Base-by-base conservation (phyloP, 2,113 vertebrate genomes). In the Polypterus senegalus region DNA sequence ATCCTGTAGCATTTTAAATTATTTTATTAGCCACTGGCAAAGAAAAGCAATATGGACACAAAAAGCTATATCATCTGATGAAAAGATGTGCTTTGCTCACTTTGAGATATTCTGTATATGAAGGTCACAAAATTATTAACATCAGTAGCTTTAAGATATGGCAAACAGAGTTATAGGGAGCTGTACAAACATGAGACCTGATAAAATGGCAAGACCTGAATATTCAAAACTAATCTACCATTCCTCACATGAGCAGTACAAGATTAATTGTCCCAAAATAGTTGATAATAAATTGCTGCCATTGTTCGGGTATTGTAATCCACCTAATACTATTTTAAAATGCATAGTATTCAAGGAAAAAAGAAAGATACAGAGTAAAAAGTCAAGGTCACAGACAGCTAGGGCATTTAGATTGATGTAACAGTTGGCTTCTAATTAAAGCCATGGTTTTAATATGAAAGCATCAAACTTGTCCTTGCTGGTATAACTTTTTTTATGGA, bases 381-480 rank as follows among this genome's bases (percentile, higher is more conserved):
- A 90, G 88, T 92, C 91, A 94, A 95, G 90, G 92, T 97, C 91
- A 92, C 71, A 84, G 81, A 83, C 74, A 83, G 78, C 75, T 80
- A 74, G 82, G 77, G 74, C 78, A 77, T 75, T 76, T 67, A 73
- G 74, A 73, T 79, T 86, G 88, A 90, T 84, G 83, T 87, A 95
- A 94, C 86, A 91, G 84, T 87, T 96, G 90, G 88, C 89, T 86
- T 87, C 79, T 86, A 86, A 87, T 87, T 88, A 88, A 88, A 91
- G 87, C 84, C 82, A 77, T 79, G 72, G 74, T 73, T 76, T 80
- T 88, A 85, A 86, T 86, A 83, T 81, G 81, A 83, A 84, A 27
- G 82, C 83, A 84, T 86, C 84, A 85, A 83, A 76, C 74, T 75
- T 72, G 81, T 76, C 84, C 74, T 74, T 73, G 82, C 69, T 71